Percentiles rank a stretch among this genome's conserved stretches.
These are phyloP conservation scores for Potamarius usumacintae DNA, from an alignment of 2,113 vertebrate genomes.

Conservation along the genomic window DNA sequence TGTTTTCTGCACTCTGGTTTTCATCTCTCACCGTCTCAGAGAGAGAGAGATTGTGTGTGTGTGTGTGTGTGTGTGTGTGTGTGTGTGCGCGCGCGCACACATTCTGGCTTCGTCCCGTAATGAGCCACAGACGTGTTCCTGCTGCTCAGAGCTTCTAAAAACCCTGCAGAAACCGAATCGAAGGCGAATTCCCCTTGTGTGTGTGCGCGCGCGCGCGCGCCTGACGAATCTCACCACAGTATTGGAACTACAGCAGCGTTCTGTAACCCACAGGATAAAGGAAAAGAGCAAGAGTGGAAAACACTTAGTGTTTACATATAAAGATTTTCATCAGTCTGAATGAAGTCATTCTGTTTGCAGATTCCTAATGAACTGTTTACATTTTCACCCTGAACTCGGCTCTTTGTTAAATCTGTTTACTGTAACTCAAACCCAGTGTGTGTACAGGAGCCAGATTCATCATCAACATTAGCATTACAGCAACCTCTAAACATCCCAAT, in stretches of 20 bases:
- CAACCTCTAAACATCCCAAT: neutral
- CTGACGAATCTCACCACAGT: neutral
- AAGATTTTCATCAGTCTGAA: neutral
- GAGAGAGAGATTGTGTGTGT: neutral
- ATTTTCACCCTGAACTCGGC: neutral
- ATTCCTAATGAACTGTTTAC: conserved; percentile 1
- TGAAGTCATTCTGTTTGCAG: conserved; percentile 6
- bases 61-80: conserved; percentile 20
- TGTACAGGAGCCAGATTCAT: neutral
- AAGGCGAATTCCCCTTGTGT: neutral
- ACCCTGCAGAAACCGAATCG: neutral
- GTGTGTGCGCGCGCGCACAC: conserved; percentile 12
- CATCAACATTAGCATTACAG: neutral
- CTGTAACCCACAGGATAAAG: neutral
- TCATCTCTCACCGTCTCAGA: neutral
- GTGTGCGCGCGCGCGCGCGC: too few species aligned
- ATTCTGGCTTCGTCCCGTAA: conserved; percentile 26
- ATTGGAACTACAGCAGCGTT: neutral
- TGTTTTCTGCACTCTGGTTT: conserved; percentile 24
- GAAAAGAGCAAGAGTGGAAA: neutral
- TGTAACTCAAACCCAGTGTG: neutral
- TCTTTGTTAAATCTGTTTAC: neutral
- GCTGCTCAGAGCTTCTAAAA: neutral
- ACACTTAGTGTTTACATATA: neutral
- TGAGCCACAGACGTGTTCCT: conserved; percentile 43